Conservation (phyloP, 2,888 invertebrate genomes). For the Nephrotoma guestfalica region DNA sequence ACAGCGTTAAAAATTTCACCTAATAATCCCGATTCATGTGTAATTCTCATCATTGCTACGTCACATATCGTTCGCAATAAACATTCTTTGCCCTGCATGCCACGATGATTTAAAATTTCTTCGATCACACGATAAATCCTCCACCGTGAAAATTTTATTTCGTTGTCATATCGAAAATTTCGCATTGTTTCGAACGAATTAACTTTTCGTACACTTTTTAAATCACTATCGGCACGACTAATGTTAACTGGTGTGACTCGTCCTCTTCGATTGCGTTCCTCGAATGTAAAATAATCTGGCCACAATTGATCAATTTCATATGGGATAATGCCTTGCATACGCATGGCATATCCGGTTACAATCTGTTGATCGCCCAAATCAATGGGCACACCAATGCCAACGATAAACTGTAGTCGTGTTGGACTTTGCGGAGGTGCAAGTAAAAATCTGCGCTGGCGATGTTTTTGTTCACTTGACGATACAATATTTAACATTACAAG, state of each 20-base stretch:
- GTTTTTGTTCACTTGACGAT: not conserved
- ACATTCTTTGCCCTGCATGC: conserved; percentile 52
- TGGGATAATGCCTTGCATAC: conserved; percentile 25
- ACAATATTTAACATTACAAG: not conserved
- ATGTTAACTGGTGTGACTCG: not conserved
- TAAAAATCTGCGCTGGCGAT: conserved; percentile 15
- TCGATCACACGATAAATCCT: conserved; percentile 49
- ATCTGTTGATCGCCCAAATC: conserved; percentile 24
- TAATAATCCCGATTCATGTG: conserved; percentile 52
- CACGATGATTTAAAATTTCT: conserved; percentile 42
- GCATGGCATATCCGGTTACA: conserved; percentile 26
- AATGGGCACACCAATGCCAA: conserved; percentile 26
- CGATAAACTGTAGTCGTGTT: conserved; percentile 24
- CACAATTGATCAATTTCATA: conserved; percentile 7
- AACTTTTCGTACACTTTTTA: not conserved
- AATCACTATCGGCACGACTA: not conserved
- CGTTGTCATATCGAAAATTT: not conserved
- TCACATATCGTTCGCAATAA: conserved; percentile 63
- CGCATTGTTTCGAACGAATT: not conserved
- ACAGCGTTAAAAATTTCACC: conserved; percentile 62
- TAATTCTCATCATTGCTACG: conserved; percentile 51
- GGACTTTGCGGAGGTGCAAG: conserved; percentile 28
- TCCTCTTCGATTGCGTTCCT: not conserved
- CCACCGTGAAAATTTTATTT: conserved; percentile 40
- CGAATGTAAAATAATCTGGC: conserved; percentile 16